Evolutionary conservation across 2,888 invertebrate genomes (phyloP), one percentile per base, ranked within the genome.

Genomic region (Pardosa pseudoannulata): DNA sequence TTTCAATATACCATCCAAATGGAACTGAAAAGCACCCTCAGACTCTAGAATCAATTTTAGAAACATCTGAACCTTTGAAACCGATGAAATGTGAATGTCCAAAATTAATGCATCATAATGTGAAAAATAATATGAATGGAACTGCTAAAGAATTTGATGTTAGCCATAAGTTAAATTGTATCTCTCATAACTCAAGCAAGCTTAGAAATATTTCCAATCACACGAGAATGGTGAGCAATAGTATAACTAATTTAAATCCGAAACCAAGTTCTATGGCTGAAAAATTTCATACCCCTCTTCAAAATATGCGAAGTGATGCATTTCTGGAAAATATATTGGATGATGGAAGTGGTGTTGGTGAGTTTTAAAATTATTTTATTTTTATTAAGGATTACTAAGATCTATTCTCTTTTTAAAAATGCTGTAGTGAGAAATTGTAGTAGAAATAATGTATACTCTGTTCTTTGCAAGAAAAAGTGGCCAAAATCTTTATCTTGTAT

Each of bases 1-100:
- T 73, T n/a, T 73, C 83, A 2, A 62, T 83, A 31, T 83, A 83
- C 19, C 56, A 72, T 39, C 50, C 71, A 29, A 56, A 78, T 68
- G 83, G 83, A 39, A 65, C 72, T 56, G 78, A 39, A 11, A 76
- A 72, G 19, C 83, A 83, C 39, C n/a, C 72, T 6, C 67, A 73
- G 50, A 71, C 78, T 31, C 31, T 71, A 23, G 71, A 62, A 56
- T 39, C 50, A 11, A 19, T 83, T 27, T 70, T 41, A 41, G 70
- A 70, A 27, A 6, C 5, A 16, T 11, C 23, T 39, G 70, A 62
- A 46, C 70, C 81, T 9, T 39, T 74, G 7, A 75, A 71, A 28
- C 64, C 41, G 36, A 71, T 76, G 70, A 46, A 46, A 41, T 82
- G 82, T 65, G 41, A 64, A 1, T 76, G 64, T 19, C 32, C 70